Conservation (phyloP, 92 coral and sea anemone genomes). For the Epizoanthus ramosus region DNA sequence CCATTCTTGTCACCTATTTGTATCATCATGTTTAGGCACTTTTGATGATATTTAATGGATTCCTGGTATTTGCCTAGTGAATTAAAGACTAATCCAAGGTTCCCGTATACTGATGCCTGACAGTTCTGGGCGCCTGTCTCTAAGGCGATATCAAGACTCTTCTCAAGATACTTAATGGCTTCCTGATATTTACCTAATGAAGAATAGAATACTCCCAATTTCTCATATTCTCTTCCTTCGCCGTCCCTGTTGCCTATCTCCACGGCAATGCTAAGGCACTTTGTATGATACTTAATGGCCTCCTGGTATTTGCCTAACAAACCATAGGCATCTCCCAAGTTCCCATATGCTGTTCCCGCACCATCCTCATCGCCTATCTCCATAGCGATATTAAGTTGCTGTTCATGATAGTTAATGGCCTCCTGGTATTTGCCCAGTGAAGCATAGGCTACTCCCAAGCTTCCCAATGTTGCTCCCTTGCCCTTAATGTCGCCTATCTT, state of each 20-base stretch:
- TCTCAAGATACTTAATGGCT: conserved; percentile 19
- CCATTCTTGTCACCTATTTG: neutral
- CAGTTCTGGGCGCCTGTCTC: neutral
- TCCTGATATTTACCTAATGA: conserved; percentile 20
- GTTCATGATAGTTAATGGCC: too few species aligned
- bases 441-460: too few species aligned
- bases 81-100: neutral
- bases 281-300: conserved; percentile 29
- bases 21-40: neutral
- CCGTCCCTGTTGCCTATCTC: conserved; percentile 1
- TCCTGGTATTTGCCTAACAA: neutral
- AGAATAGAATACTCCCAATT: conserved; percentile 7
- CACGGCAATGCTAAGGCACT: conserved; percentile 13
- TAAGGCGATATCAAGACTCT: conserved; percentile 1
- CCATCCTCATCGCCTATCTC: too few species aligned
- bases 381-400: too few species aligned
- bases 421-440: too few species aligned
- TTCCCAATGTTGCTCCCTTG: too few species aligned
- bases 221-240: conserved; percentile 1
- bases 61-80: conserved; percentile 1
- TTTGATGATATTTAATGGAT: neutral
- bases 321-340: too few species aligned
- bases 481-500: too few species aligned
- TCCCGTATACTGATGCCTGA: conserved; percentile 2
- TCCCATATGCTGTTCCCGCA: too few species aligned